Conservation (phyloP, 2,888 invertebrate genomes). For the Rambutsinella grinnellia region DNA sequence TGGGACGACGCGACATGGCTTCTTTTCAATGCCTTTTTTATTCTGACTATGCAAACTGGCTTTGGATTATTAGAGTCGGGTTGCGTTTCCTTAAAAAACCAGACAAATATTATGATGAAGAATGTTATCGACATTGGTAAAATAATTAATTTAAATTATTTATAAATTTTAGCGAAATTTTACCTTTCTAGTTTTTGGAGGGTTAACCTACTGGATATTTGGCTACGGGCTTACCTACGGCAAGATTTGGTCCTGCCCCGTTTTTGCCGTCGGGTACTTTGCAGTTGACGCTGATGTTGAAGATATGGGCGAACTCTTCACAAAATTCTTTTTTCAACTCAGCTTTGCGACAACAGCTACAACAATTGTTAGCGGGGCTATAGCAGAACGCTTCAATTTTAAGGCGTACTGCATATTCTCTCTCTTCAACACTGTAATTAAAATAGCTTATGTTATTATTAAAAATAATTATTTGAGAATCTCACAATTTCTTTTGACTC, state of each 20-base stretch:
- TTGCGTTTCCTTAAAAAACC: constrained; percentile 92
- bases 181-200: constrained; percentile 81
- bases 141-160: no score
- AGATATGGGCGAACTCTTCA: no score
- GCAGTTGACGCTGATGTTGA: constrained; percentile 82
- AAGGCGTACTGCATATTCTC: constrained; percentile 69
- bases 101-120: constrained; percentile 98
- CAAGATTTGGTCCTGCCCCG: constrained; percentile 78
- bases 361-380: constrained; percentile 20
- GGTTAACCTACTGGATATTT: constrained; percentile 93
- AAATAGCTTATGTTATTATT: no score
- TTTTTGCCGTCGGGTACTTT: constrained; percentile 88
- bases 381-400: constrained; percentile 63
- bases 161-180: no score
- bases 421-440: constrained; percentile 69
- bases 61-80: constrained; percentile 96
- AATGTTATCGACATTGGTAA: constrained; percentile 89
- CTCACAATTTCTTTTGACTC: no score
- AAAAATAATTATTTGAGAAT: no score
- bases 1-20: no score
- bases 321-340: no score
- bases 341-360: constrained; percentile 45
- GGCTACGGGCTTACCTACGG: constrained; percentile 95
- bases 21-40: no score
- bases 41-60: no score